A percentile compares a stretch with the other conserved stretches of the same genome.
Evolutionary conservation across 2,888 invertebrate genomes (phyloP).

Genomic region (Agonum fuliginosum): DNA sequence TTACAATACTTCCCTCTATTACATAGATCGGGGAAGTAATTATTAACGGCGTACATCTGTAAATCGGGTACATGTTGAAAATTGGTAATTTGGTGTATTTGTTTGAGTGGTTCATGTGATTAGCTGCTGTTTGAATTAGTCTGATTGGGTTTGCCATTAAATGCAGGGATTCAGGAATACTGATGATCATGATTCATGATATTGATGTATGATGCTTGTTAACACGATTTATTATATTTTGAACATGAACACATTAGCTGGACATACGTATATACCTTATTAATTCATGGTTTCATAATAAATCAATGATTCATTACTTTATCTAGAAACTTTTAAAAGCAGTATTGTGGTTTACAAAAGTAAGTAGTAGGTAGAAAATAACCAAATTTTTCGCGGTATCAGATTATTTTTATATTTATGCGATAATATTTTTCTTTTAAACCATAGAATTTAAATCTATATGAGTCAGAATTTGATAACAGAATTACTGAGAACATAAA

Average conservation of each 20-base stretch:
- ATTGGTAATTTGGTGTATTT: not conserved
- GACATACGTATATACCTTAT: not conserved
- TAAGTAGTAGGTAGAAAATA: not conserved
- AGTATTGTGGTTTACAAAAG: not conserved
- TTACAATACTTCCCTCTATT: no score
- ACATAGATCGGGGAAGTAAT: no score
- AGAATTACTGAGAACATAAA: no score
- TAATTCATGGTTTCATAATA: no score
- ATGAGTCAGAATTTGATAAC: not conserved
- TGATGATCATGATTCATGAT: no score
- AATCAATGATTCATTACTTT: not conserved
- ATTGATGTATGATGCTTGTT: constrained; percentile 4
- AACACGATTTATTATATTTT: constrained; percentile 25
- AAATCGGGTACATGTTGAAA: not conserved
- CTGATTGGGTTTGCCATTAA: constrained; percentile 17
- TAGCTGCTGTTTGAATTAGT: not conserved
- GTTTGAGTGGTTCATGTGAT: not conserved
- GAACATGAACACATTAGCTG: not conserved
- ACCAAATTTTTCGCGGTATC: not conserved
- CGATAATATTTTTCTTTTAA: not conserved
- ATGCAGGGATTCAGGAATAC: no score
- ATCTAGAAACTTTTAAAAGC: not conserved
- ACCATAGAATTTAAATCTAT: constrained; percentile 7
- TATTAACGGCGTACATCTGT: not conserved
- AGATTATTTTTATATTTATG: not conserved